These are phyloP conservation scores for Oryzias melastigma DNA, from an alignment of 2,113 vertebrate species.

Conservation along the genomic window DNA sequence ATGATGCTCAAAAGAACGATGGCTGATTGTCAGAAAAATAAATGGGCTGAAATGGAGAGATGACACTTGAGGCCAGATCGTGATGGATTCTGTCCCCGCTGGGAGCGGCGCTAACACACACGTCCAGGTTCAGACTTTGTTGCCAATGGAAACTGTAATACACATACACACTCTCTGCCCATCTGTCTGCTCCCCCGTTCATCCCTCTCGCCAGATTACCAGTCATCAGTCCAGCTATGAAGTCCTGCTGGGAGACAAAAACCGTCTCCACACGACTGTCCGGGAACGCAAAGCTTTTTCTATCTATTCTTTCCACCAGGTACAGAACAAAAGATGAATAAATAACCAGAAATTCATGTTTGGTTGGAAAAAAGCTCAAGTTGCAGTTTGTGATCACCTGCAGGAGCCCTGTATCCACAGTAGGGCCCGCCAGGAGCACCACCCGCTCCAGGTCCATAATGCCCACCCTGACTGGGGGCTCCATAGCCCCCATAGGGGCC, in stretches of 20 bases:
- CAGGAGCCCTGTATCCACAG: constrained; percentile 73
- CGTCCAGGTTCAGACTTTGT: constrained; percentile 47
- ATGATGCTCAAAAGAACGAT: constrained; percentile 12
- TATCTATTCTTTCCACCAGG: constrained; percentile 47
- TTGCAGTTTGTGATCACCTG: constrained; percentile 71
- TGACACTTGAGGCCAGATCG: constrained; percentile 46
- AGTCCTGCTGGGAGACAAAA: constrained; percentile 63
- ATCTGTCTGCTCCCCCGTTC: constrained; percentile 47
- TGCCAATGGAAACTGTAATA: constrained; percentile 40
- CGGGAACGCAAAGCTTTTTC: constrained; percentile 49
- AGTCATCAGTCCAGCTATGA: constrained; percentile 60
- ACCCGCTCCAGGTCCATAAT: constrained; percentile 66
- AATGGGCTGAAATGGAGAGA: constrained; percentile 41
- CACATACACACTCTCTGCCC: constrained; percentile 24
- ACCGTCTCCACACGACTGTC: constrained; percentile 60
- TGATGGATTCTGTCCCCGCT: constrained; percentile 61
- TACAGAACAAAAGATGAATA: constrained; percentile 6
- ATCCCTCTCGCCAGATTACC: constrained; percentile 58
- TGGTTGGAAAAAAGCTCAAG: constrained; percentile 1
- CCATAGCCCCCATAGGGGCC: constrained; percentile 62
- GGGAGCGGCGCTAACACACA: constrained; percentile 42
- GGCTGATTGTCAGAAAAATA: constrained; percentile 46
- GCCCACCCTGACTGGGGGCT: constrained; percentile 52
- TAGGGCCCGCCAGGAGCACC: constrained; percentile 78
- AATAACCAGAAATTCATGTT: background rate